Conservation (phyloP, 2,888 invertebrate species). For the Gryllus longicercus region DNA sequence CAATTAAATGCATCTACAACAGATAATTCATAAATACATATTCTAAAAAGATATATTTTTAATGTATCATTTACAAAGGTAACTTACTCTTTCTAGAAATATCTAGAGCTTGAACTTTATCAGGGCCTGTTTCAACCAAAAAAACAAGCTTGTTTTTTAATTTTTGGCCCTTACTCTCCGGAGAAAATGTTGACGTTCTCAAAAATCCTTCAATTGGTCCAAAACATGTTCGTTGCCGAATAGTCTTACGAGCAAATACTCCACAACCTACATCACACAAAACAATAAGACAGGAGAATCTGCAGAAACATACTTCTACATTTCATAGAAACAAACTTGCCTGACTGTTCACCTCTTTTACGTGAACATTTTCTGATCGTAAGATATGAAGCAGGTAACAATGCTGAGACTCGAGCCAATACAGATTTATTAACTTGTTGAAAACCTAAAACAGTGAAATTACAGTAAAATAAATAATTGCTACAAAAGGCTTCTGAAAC, state of each 20-base stretch:
- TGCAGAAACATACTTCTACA: no score
- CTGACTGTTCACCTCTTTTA: no score
- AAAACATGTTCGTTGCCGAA: background rate
- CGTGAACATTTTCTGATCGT: no score
- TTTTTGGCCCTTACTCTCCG: background rate
- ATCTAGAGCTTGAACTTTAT: background rate
- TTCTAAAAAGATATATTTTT: background rate
- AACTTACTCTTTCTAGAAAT: background rate
- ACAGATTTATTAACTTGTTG: no score
- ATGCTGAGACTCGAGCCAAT: no score
- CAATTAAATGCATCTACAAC: slow-evolving; percentile 65
- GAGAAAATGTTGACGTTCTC: background rate
- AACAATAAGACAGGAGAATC: no score
- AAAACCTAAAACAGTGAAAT: no score
- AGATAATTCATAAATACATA: slow-evolving; percentile 5
- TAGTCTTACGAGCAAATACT: background rate
- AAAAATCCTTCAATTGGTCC: background rate
- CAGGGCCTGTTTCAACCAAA: background rate
- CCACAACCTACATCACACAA: background rate
- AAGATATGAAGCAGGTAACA: no score
- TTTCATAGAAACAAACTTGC: no score
- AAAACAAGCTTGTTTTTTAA: background rate
- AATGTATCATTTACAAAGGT: background rate
- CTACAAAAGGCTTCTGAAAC: no score
- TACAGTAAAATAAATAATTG: no score